These are phyloP conservation scores for Idaea dimidiata DNA, from an alignment of 2,888 invertebrate species.

Conservation along the genomic window DNA sequence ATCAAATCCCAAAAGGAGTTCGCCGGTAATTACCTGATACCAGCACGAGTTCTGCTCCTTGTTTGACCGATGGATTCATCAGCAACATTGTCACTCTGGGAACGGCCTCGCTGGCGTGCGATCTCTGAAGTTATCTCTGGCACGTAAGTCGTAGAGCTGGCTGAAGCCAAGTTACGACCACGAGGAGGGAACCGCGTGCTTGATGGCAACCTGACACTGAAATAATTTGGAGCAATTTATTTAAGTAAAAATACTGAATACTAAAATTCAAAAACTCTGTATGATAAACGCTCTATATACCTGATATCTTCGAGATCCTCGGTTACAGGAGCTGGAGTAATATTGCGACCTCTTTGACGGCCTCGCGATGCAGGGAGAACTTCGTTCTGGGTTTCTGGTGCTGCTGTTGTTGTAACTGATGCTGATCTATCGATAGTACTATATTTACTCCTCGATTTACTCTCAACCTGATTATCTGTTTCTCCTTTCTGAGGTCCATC, in stretches of 20 bases:
- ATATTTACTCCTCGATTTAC: conserved; percentile 77
- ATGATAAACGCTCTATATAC: conserved; percentile 37
- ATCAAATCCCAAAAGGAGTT: no score
- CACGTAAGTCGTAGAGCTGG: conserved; percentile 73
- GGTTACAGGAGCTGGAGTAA: conserved; percentile 61
- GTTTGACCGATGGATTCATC: conserved; percentile 74
- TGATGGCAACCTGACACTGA: conserved; percentile 83
- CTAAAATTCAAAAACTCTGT: neutral
- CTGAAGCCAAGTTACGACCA: conserved; percentile 72
- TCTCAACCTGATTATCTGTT: conserved; percentile 67
- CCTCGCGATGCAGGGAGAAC: conserved; percentile 78
- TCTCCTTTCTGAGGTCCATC: conserved; percentile 81
- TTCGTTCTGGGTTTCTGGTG: conserved; percentile 85
- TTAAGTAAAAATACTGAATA: conserved; percentile 3
- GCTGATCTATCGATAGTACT: conserved; percentile 76
- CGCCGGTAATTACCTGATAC: conserved; percentile 69
- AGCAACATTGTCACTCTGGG: conserved; percentile 68
- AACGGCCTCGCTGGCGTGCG: conserved; percentile 61
- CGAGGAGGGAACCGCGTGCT: conserved; percentile 93
- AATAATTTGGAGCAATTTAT: conserved; percentile 12
- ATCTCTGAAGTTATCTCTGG: conserved; percentile 73
- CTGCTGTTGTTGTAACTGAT: conserved; percentile 56
- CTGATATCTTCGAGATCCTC: conserved; percentile 69
- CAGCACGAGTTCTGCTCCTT: conserved; percentile 80
- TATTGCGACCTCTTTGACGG: conserved; percentile 73